These are phyloP conservation scores for Neostethus bicornis DNA, from an alignment of 2,797 vertebrate species.

Conservation along the genomic window DNA sequence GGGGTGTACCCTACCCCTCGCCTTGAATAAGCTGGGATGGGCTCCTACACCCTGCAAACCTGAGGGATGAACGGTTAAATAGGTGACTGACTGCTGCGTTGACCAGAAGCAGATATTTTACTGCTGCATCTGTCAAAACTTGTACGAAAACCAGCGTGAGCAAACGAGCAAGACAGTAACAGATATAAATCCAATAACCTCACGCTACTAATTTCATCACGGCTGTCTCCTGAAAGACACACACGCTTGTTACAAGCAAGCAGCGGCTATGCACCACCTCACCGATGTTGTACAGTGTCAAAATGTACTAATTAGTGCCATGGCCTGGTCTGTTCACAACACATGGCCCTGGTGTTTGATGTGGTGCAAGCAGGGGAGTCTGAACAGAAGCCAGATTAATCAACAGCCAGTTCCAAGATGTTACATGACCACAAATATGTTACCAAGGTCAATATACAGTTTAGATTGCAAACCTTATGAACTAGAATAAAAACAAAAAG, in stretches of 20 bases:
- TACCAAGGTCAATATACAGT: neutral
- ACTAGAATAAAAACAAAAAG: too few relatives aligned
- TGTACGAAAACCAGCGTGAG: constrained; percentile 15
- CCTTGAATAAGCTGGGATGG: too few relatives aligned
- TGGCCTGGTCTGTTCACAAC: constrained; percentile 19
- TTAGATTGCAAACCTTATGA: too few relatives aligned
- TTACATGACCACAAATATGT: constrained; percentile 1
- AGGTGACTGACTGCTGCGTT: too few relatives aligned
- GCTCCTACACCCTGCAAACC: too few relatives aligned
- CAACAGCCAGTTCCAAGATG: constrained; percentile 2
- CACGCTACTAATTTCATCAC: constrained; percentile 54
- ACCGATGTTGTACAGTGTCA: constrained; percentile 44
- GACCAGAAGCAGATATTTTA: too few relatives aligned
- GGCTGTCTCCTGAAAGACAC: constrained; percentile 28
- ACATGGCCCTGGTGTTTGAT: constrained; percentile 28
- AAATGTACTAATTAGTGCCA: constrained; percentile 36
- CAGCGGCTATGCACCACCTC: constrained; percentile 32
- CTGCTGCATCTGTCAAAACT: constrained; percentile 32
- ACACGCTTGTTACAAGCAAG: constrained; percentile 43
- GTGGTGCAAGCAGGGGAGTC: constrained; percentile 23
- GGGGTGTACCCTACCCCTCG: too few relatives aligned
- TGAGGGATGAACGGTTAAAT: too few relatives aligned
- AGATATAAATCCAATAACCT: constrained; percentile 63
- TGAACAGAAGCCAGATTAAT: constrained; percentile 12
- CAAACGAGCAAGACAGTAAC: constrained; percentile 43